These are phyloP conservation scores for Chaetops frenatus DNA, from an alignment of 2,113 vertebrate species.

Conservation along the genomic window DNA sequence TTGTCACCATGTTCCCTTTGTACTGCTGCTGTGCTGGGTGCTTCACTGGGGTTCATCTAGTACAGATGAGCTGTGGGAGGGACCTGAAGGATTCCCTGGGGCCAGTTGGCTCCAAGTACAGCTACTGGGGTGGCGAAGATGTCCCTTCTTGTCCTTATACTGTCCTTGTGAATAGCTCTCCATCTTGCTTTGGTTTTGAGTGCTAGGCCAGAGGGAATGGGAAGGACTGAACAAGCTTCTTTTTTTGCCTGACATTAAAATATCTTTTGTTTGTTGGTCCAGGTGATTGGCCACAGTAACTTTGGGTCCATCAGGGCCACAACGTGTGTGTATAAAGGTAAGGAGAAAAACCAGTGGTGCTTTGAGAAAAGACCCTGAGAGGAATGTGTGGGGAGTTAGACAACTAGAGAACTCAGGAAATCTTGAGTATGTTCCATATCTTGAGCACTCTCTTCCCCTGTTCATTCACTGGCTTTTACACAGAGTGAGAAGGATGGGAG, in stretches of 20 bases:
- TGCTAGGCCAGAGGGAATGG: not conserved
- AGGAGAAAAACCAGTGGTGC: not conserved
- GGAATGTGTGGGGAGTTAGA: not conserved
- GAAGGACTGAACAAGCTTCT: not conserved
- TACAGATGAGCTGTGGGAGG: not conserved
- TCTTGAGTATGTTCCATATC: not conserved
- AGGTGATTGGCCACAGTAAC: conserved; percentile 98
- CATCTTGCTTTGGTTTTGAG: not conserved
- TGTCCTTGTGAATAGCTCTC: not conserved
- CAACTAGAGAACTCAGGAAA: not conserved
- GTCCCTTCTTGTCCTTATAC: not conserved
- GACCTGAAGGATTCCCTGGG: not conserved
- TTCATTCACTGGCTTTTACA: not conserved
- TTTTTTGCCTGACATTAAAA: not conserved
- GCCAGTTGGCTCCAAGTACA: not conserved
- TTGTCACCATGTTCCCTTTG: not conserved
- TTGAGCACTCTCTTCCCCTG: not conserved
- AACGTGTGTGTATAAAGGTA: conserved; percentile 94
- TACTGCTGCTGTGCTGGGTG: not conserved
- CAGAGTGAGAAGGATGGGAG: not conserved
- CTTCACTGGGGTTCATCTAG: not conserved
- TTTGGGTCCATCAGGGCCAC: conserved; percentile 98
- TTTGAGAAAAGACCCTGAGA: not conserved
- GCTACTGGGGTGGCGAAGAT: not conserved
- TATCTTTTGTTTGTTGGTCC: not conserved